These are phyloP conservation scores for Oscheius sp. DNA, from an alignment of 2,888 invertebrate species.

Conservation along the genomic window DNA sequence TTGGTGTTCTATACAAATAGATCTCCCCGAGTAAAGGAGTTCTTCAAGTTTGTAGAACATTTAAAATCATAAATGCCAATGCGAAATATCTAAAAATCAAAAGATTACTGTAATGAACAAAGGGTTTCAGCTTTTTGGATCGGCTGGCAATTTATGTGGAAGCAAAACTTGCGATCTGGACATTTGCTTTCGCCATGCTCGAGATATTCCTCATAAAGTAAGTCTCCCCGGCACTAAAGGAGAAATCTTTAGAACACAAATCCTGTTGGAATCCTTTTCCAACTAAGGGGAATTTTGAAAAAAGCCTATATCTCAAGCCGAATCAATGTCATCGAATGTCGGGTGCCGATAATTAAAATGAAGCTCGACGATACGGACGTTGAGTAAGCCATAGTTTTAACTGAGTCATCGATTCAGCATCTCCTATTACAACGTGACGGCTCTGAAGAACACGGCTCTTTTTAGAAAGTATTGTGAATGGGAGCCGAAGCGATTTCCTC, in stretches of 20 bases:
- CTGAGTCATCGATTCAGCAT: conserved; percentile 15
- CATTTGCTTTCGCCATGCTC: conserved; percentile 75
- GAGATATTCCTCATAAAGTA: too few relatives aligned
- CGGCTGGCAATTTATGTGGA: conserved; percentile 76
- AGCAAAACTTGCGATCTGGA: conserved; percentile 76
- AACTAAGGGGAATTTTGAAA: too few relatives aligned
- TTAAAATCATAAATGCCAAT: too few relatives aligned
- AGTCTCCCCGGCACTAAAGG: too few relatives aligned
- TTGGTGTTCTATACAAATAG: too few relatives aligned
- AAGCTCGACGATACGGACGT: background rate
- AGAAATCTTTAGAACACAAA: too few relatives aligned
- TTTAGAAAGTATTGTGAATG: background rate
- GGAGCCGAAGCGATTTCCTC: conserved; percentile 74
- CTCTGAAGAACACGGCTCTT: background rate
- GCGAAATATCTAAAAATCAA: too few relatives aligned
- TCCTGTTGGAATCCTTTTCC: too few relatives aligned
- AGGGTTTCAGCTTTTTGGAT: conserved; percentile 77
- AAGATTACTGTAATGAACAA: too few relatives aligned
- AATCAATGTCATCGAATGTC: background rate
- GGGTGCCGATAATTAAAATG: conserved; percentile 75
- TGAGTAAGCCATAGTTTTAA: background rate
- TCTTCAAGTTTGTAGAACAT: too few relatives aligned
- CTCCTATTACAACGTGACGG: background rate
- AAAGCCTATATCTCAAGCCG: too few relatives aligned
- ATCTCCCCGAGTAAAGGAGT: too few relatives aligned